Evolutionary conservation across 2,113 vertebrate genomes (phyloP).

Genomic region (Trogon melanurus): DNA sequence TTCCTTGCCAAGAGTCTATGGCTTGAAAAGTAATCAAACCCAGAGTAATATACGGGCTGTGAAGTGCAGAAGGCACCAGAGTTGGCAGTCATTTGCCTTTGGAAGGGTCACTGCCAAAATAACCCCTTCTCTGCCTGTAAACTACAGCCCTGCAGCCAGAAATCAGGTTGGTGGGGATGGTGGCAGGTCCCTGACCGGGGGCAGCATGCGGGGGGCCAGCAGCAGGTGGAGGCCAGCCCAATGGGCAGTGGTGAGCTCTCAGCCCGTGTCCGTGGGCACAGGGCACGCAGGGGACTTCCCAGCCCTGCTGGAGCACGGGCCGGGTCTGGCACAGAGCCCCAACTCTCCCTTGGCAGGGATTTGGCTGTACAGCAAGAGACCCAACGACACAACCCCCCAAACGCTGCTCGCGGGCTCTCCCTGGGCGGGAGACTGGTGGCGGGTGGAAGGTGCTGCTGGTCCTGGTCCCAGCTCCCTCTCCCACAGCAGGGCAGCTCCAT

Average conservation of each 20-base stretch:
- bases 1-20: slow-evolving; percentile 27
- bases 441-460: not conserved
- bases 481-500: not conserved
- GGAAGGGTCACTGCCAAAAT: not conserved
- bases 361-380: not conserved
- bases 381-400: not conserved
- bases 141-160: not conserved
- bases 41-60: not conserved
- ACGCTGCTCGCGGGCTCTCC: not conserved
- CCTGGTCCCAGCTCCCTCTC: not conserved
- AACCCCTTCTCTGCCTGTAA: not conserved
- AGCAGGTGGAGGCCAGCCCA: not conserved
- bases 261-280: not conserved
- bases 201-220: not conserved
- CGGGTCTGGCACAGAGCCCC: not conserved
- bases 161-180: not conserved
- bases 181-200: fast-evolving
- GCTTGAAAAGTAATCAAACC: slow-evolving; percentile 77
- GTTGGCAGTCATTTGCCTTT: not conserved
- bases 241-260: not conserved
- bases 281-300: not conserved
- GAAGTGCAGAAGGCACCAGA: not conserved
- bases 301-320: too few species aligned
- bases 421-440: not conserved
- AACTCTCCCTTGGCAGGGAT: not conserved